Evolutionary conservation across 2,797 vertebrate species (phyloP).

Genomic region (Neosalanx taihuensis): DNA sequence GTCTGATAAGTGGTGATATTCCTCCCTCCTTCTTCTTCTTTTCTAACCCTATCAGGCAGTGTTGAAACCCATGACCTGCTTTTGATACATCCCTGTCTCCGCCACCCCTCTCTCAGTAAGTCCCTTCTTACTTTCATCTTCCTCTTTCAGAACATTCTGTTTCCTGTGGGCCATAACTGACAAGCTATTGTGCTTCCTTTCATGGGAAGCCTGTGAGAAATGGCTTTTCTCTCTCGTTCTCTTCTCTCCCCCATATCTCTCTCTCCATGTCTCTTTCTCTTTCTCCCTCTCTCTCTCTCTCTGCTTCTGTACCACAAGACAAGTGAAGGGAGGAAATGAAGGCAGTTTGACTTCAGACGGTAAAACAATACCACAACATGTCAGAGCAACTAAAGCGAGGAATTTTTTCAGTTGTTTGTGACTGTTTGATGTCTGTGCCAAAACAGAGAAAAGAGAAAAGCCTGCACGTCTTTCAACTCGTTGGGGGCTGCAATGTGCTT

Average conservation of each 20-base stretch:
- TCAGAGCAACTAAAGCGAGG: conserved; percentile 49
- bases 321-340: conserved; percentile 5
- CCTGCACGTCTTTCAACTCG: neutral
- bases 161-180: conserved; percentile 55
- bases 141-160: conserved; percentile 55
- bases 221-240: conserved; percentile 8
- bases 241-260: conserved; percentile 11
- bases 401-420: conserved; percentile 54
- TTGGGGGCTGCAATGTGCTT: conserved; percentile 38
- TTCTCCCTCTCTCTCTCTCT: conserved; percentile 1
- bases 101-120: conserved; percentile 2
- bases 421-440: conserved; percentile 39
- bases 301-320: neutral
- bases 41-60: neutral
- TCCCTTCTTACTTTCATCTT: conserved; percentile 34
- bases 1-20: neutral
- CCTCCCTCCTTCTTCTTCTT: neutral
- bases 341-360: conserved; percentile 17
- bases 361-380: conserved; percentile 58
- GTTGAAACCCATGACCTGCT: neutral
- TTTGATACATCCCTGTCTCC: neutral
- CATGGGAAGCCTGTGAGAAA: conserved; percentile 44
- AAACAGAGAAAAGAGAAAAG: too few species aligned
- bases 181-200: conserved; percentile 57
- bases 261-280: neutral